Conservation (phyloP, 2,888 invertebrate genomes). For the Volucella zonaria region DNA sequence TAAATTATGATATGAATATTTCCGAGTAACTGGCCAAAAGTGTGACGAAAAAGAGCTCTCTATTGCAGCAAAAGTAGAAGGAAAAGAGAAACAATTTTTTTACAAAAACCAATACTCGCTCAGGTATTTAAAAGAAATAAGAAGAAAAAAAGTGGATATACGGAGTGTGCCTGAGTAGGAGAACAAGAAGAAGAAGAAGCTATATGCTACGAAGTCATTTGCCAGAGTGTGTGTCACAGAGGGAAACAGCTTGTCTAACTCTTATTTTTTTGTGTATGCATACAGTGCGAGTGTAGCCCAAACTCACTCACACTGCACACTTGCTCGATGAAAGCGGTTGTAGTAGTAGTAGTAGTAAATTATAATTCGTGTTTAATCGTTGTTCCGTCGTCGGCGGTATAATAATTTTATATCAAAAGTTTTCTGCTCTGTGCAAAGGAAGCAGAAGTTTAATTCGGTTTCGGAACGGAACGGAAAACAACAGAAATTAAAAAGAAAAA, state of each 20-base stretch:
- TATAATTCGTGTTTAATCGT: constrained; percentile 57
- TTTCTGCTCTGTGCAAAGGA: constrained; percentile 33
- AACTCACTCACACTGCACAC: constrained; percentile 33
- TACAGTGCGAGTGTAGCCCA: constrained; percentile 41
- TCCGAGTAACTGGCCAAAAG: too few species aligned
- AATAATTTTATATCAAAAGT: constrained; percentile 49
- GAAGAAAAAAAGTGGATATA: too few species aligned
- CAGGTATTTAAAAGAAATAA: too few species aligned
- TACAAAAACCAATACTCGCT: too few species aligned
- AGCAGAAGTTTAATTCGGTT: constrained; percentile 46
- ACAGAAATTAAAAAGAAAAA: constrained; percentile 32
- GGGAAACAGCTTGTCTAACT: neutral
- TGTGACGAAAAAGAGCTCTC: too few species aligned
- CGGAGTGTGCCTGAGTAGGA: neutral
- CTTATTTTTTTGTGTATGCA: neutral
- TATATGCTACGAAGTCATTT: too few species aligned
- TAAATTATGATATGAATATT: too few species aligned
- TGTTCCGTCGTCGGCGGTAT: constrained; percentile 63
- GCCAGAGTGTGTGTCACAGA: too few species aligned
- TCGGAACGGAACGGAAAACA: constrained; percentile 24
- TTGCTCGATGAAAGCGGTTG: constrained; percentile 50
- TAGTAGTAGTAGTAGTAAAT: constrained; percentile 20
- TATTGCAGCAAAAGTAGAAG: too few species aligned
- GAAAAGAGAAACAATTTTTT: too few species aligned
- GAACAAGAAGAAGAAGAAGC: too few species aligned